Conservation (phyloP, 2,797 vertebrate genomes). For the Syngnathus rostellatus region DNA sequence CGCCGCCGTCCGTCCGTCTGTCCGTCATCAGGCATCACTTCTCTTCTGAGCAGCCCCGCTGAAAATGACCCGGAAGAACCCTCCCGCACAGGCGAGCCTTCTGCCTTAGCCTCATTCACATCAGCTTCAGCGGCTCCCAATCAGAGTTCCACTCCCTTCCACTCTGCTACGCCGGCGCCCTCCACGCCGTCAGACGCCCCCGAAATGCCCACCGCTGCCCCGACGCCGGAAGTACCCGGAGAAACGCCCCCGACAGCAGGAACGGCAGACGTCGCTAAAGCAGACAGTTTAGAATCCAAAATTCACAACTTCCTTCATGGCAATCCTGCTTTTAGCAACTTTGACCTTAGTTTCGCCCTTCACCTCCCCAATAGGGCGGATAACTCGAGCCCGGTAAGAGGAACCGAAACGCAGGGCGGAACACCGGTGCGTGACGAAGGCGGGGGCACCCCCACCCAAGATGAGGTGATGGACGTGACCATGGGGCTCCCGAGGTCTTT, state of each 20-base stretch:
- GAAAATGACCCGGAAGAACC: conserved; percentile 47
- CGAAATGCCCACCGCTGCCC: conserved; percentile 59
- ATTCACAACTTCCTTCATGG: conserved; percentile 91
- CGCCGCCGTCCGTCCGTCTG: too few species aligned
- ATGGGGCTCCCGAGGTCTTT: conserved; percentile 49
- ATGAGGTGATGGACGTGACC: conserved; percentile 91
- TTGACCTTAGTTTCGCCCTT: conserved; percentile 77
- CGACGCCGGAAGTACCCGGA: conserved; percentile 58
- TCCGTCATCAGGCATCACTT: conserved; percentile 72
- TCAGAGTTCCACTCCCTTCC: conserved; percentile 28
- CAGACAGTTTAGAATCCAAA: conserved; percentile 82
- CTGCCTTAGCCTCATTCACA: conserved; percentile 30
- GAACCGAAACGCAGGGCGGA: conserved; percentile 81
- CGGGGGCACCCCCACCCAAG: conserved; percentile 92
- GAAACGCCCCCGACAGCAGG: conserved; percentile 34
- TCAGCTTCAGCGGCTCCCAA: conserved; percentile 29
- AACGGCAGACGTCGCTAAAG: conserved; percentile 18
- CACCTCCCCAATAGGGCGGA: conserved; percentile 32
- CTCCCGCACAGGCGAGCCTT: conserved; percentile 42
- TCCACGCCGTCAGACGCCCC: not conserved
- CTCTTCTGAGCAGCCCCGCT: conserved; percentile 78
- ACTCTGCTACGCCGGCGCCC: too few species aligned
- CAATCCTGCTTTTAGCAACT: conserved; percentile 79
- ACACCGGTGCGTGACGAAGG: conserved; percentile 91
- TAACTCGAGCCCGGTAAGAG: conserved; percentile 53